Evolutionary conservation across 2,797 vertebrate genomes (phyloP).

Genomic region (Saxicola maurus): DNA sequence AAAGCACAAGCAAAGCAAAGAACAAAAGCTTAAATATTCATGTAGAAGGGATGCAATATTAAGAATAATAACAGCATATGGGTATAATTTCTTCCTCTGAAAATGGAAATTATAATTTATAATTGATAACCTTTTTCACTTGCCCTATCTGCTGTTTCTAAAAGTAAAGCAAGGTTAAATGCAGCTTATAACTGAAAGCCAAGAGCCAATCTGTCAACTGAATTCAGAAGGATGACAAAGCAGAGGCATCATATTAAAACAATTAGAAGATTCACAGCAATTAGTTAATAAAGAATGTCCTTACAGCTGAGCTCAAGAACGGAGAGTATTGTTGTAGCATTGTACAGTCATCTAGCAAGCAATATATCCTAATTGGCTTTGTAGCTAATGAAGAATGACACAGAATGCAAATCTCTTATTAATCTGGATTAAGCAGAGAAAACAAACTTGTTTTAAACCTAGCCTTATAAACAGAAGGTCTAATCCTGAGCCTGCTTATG

Average conservation of each 20-base stretch:
- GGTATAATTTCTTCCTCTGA: not conserved
- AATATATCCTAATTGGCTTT: not conserved
- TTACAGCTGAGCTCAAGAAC: not conserved
- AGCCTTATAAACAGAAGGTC: conserved; percentile 41
- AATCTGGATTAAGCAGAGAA: conserved; percentile 55
- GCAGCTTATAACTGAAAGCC: not conserved
- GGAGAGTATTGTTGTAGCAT: not conserved
- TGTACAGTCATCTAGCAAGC: not conserved
- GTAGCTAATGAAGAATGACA: conserved; percentile 45
- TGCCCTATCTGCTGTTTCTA: not conserved
- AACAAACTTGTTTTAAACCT: conserved; percentile 51
- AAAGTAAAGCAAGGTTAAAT: not conserved
- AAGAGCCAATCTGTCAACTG: not conserved
- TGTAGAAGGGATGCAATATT: not conserved
- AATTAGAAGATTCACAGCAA: not conserved
- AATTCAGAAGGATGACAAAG: not conserved
- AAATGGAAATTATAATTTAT: not conserved
- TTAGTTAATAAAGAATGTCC: not conserved
- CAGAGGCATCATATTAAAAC: not conserved
- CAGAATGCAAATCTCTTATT: conserved; percentile 45
- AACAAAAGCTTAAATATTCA: not conserved
- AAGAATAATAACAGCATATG: not conserved
- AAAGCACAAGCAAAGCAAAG: not conserved
- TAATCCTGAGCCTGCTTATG: conserved; percentile 52
- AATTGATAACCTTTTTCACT: not conserved